Percentiles rank a stretch among this genome's conserved stretches.
These are phyloP conservation scores for Entelurus aequoreus DNA, from an alignment of 2,113 vertebrate genomes.

Conservation along the genomic window DNA sequence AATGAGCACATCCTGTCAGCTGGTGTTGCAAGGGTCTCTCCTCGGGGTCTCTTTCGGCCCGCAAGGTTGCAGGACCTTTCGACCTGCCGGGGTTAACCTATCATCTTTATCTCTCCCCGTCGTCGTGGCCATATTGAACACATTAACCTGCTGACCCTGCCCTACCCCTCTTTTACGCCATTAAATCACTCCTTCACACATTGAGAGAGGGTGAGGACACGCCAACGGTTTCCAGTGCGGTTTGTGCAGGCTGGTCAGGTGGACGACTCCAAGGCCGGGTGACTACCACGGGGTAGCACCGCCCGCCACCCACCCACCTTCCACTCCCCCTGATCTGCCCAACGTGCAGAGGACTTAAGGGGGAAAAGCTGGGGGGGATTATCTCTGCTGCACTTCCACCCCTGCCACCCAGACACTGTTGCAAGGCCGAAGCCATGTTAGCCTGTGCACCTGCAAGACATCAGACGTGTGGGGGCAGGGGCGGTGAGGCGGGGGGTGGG, in stretches of 20 bases:
- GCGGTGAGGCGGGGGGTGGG: too few relatives aligned
- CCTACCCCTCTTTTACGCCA: background rate
- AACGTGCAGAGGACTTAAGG: constrained; percentile 78
- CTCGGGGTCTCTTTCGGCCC: constrained; percentile 44
- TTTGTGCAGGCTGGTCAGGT: constrained; percentile 70
- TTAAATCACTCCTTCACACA: background rate
- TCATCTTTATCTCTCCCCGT: constrained; percentile 56
- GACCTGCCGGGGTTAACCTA: constrained; percentile 43
- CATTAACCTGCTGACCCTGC: constrained; percentile 59
- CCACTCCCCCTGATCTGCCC: constrained; percentile 74
- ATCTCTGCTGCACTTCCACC: constrained; percentile 69
- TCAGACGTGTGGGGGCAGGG: too few relatives aligned
- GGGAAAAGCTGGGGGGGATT: constrained; percentile 76
- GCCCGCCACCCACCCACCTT: background rate
- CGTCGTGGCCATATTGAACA: constrained; percentile 55
- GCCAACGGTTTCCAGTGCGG: constrained; percentile 12
- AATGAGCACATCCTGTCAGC: constrained; percentile 58
- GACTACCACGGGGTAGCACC: constrained; percentile 78
- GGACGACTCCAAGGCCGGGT: constrained; percentile 67
- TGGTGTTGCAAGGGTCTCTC: constrained; percentile 41
- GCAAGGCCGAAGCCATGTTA: constrained; percentile 1
- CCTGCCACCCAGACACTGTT: constrained; percentile 49
- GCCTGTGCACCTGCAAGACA: constrained; percentile 26
- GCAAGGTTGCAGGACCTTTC: constrained; percentile 51
- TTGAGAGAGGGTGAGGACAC: constrained; percentile 35